Evolutionary conservation across 2,888 invertebrate species (phyloP).

Genomic region (Mactromeris polynyma): DNA sequence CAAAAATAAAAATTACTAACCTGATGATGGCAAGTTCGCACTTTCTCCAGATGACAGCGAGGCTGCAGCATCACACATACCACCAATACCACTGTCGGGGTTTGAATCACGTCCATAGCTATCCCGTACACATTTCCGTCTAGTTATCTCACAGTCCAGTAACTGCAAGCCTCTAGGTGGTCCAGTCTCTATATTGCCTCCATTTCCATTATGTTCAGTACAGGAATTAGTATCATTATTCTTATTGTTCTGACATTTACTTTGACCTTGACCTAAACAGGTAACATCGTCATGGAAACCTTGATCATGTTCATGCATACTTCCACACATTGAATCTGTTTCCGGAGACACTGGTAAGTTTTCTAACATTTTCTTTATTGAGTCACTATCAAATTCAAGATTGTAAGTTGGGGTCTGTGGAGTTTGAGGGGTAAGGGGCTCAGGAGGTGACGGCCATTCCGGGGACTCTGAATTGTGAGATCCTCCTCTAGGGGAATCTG

Average conservation of each 20-base stretch:
- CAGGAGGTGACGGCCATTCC: slow-evolving; percentile 85
- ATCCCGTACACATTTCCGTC: slow-evolving; percentile 79
- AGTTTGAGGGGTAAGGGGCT: slow-evolving; percentile 82
- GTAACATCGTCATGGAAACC: slow-evolving; percentile 81
- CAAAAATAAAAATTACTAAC: slow-evolving; percentile 43
- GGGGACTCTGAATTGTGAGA: slow-evolving; percentile 87
- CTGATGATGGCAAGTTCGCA: slow-evolving; percentile 58
- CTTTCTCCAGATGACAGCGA: slow-evolving; percentile 81
- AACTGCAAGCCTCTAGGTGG: slow-evolving; percentile 16
- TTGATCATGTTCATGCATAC: slow-evolving; percentile 75
- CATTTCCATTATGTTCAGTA: background rate
- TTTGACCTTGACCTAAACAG: slow-evolving; percentile 33
- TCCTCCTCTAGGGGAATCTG: slow-evolving; percentile 60
- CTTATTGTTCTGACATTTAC: background rate
- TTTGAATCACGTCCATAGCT: slow-evolving; percentile 79
- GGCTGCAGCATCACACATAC: slow-evolving; percentile 79
- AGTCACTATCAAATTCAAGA: slow-evolving; percentile 92
- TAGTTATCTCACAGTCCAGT: slow-evolving; percentile 80
- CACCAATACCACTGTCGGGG: slow-evolving; percentile 85
- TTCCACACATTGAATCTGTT: slow-evolving; percentile 61
- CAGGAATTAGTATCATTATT: background rate
- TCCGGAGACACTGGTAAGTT: slow-evolving; percentile 91
- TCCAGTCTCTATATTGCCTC: background rate
- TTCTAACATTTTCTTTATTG: slow-evolving; percentile 96
- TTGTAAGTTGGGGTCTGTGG: slow-evolving; percentile 80